These are phyloP conservation scores for Saxidomus purpurata DNA, from an alignment of 1,140 invertebrate genomes.

Conservation along the genomic window DNA sequence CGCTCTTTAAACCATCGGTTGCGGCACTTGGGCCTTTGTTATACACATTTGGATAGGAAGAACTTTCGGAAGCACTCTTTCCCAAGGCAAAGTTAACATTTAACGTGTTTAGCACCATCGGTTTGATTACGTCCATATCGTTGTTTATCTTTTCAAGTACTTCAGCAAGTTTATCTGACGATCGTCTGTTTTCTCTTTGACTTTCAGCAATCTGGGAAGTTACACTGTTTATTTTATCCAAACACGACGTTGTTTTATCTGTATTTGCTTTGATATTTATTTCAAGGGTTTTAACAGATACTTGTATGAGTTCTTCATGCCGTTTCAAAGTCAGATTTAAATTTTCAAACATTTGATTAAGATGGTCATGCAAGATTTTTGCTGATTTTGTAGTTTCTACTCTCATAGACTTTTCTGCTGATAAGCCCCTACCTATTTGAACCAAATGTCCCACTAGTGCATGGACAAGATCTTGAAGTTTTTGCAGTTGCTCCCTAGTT, in stretches of 20 bases:
- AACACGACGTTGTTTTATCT: background rate
- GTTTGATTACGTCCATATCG: background rate
- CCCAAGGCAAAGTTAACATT: background rate
- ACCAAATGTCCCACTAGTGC: background rate
- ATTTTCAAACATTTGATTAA: background rate
- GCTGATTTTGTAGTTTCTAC: background rate
- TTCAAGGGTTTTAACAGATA: background rate
- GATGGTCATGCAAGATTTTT: background rate
- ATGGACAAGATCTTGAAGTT: background rate
- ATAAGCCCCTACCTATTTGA: background rate
- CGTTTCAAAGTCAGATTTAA: background rate
- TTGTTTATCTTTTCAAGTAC: background rate
- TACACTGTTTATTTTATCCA: background rate
- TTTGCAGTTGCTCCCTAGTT: background rate
- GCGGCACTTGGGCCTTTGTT: background rate
- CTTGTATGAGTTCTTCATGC: background rate
- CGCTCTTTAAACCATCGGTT: background rate
- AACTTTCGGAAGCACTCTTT: background rate
- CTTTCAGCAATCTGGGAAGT: background rate
- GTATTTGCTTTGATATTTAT: background rate
- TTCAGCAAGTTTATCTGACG: background rate
- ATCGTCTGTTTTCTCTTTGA: background rate
- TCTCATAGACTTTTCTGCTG: background rate
- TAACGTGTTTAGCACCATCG: background rate
- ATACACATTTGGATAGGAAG: background rate